Evolutionary conservation across 2,113 vertebrate genomes (phyloP), one percentile per base, ranked within the genome.

Genomic region (Rhodinocichla rosea): DNA sequence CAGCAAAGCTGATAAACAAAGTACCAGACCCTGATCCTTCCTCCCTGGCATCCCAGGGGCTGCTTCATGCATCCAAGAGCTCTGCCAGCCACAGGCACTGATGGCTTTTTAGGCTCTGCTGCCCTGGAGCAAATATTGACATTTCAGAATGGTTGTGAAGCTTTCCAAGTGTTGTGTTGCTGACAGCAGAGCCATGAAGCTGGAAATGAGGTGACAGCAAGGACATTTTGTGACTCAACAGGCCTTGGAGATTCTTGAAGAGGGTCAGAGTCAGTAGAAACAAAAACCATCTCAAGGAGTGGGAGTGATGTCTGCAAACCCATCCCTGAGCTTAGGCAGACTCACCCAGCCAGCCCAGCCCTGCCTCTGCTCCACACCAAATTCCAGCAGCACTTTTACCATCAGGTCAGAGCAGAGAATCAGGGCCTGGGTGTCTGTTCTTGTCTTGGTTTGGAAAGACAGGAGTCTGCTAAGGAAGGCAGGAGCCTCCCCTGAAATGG

Each of bases 331-430:
- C 33, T 73, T 11, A 27, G 56, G 59, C 70, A 79, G 49, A 17
- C 47, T 47, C 65, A 37, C 23, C 6, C 11, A 50, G 1, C 0
- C 3, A 82, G n/a, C 49, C 11, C 57, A 79, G 9, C 20, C 57
- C 49, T n/a, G 11, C 26, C 16, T 15, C 0, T 0, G 40, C 22
- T 22, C 26, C 39, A 57, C 67, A 50, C 10, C 33, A 56, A 32
- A 57, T 45, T 68, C 24, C 62, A 57, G 90, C 88, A 76, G 83
- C 44, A 35, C 23, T 45, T 81, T 56, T 8, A 10, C 28, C 33
- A 15, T 23, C 50, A 4, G 35, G 18, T 14, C 40, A 91, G 57
- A 69, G 49, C 42, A 69, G 47, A 44, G 63, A 16, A 28, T 16
- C 0, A 1, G n/a, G 47, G 4, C 67, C 28, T 90, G 50, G 27